Base-by-base conservation (phyloP, 2,797 vertebrate genomes). In the Siniperca undulata region DNA sequence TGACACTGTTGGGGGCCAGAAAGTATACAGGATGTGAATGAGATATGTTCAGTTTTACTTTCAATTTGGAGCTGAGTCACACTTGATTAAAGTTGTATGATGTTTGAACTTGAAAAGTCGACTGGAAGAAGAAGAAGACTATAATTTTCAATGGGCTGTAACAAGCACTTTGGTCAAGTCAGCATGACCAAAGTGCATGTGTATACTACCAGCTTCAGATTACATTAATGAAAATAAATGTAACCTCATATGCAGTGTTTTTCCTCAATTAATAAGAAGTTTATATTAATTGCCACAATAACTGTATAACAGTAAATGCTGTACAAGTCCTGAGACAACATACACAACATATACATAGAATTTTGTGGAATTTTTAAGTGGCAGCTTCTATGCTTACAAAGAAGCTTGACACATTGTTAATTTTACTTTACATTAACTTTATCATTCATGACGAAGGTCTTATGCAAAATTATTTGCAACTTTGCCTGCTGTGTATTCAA, bases 1-100 rank as follows among this genome's bases (percentile, higher is more conserved):
- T 84, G 89, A 90, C 84, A 88, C 86, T 86, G 84, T 86, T 84
- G 78, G 89, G 91, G 93, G 92, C 93, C 92, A 95, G 75, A 93
- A 87, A 90, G 91, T 90, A 90, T 77, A 88, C 90, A 90, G 90
- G 89, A 92, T 90, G 87, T 89, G 88, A 92, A 90, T 87, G 81
- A 91, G 82, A 91, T 93, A 85, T 91, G 90, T 91, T 93, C 61
- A 80, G 71, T 86, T 93, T 92, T 90, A 83, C 81, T 88, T 84
- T 88, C 67, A 84, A 75, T 88, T 84, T 73, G 55, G 78, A 83
- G 88, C 80, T 64, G 88, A 93, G 88, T 84, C 91, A 92, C 86
- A 90, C 85, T 90, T 81, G 84, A 89, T 88, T 92, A 88, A 65
- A 74, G 81, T 64, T 84, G 85, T 79, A 66, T 70, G 82, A 87